phyloP scores from a whole-genome alignment of 2,113 vertebrate species.

The Seriola rivoliana region DNA sequence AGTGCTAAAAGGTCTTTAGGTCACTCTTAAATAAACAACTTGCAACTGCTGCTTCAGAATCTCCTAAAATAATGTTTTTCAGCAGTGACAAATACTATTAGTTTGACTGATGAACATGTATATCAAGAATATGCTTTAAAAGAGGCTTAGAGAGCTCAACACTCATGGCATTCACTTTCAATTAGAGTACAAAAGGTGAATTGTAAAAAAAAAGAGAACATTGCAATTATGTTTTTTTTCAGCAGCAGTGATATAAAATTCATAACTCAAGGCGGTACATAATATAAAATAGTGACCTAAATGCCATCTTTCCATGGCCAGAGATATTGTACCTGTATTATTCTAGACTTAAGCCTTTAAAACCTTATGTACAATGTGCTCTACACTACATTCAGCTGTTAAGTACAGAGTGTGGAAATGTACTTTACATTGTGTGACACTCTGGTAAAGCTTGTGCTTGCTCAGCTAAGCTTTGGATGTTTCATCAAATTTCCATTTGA shows the following conservation, averaged over 20 bases:
- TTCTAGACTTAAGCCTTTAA: constrained; percentile 76
- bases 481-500: constrained; percentile 80
- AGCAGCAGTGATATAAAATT: constrained; percentile 14
- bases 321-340: constrained; percentile 69
- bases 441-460: constrained; percentile 76
- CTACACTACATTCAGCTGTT: constrained; percentile 74
- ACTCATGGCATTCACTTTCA: constrained; percentile 15
- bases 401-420: constrained; percentile 78
- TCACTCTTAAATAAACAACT: background rate
- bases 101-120: background rate
- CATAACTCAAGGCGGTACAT: constrained; percentile 40
- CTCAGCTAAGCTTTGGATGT: constrained; percentile 81
- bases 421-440: constrained; percentile 80
- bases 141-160: background rate
- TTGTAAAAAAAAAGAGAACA: background rate
- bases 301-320: constrained; percentile 47
- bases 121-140: background rate
- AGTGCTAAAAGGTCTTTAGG: background rate
- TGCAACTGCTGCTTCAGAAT: background rate
- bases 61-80: background rate
- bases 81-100: background rate
- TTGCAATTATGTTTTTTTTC: constrained; percentile 2
- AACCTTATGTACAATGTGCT: constrained; percentile 70
- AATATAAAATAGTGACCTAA: constrained; percentile 57
- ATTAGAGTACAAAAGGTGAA: constrained; percentile 27